Conservation (phyloP, 2,888 invertebrate species). For the Apamea anceps region DNA sequence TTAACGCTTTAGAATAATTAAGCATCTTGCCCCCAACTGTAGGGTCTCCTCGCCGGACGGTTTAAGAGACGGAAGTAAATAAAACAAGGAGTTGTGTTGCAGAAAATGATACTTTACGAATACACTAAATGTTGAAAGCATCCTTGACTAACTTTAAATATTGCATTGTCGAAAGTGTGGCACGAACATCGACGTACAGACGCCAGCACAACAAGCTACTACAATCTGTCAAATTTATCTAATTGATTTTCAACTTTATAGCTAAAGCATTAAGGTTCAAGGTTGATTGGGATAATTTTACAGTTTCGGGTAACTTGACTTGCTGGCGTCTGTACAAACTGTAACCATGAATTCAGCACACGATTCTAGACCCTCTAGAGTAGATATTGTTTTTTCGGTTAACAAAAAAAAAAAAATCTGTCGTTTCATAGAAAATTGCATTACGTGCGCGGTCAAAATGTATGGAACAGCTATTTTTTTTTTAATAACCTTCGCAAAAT, state of each 20-base stretch:
- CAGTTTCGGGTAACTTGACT: too few relatives aligned
- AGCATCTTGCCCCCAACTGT: conserved; percentile 19
- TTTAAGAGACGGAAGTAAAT: conserved; percentile 8
- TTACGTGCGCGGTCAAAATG: background rate
- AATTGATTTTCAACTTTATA: too few relatives aligned
- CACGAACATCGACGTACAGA: background rate
- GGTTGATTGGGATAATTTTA: too few relatives aligned
- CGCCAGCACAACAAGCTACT: too few relatives aligned
- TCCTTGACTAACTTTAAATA: background rate
- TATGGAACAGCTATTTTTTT: background rate
- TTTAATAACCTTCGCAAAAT: too few relatives aligned
- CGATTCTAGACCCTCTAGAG: background rate
- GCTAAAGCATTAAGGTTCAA: too few relatives aligned
- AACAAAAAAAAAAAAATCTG: background rate
- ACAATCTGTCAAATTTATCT: too few relatives aligned
- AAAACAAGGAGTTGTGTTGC: background rate
- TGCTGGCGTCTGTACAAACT: too few relatives aligned
- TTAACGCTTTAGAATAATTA: conserved; percentile 58
- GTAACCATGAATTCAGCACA: background rate
- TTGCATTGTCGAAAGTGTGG: background rate
- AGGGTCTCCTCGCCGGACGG: background rate
- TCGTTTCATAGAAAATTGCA: too few relatives aligned
- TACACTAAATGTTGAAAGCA: background rate
- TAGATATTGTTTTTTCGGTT: too few relatives aligned
- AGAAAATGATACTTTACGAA: background rate